phyloP scores from a whole-genome alignment of 2,113 vertebrate species.

The Lycocorax pyrrhopterus region DNA sequence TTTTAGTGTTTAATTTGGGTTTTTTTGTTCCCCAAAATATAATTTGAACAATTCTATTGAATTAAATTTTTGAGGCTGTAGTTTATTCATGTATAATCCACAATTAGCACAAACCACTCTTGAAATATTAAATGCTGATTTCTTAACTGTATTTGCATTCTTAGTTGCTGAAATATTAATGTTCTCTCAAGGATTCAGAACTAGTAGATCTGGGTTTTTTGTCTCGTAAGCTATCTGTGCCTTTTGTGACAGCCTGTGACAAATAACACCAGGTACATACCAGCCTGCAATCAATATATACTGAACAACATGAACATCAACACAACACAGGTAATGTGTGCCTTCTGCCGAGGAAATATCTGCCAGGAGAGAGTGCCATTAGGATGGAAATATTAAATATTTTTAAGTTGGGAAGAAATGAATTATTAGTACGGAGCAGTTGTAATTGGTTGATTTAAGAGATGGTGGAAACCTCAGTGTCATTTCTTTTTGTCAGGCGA shows the following conservation, averaged over 20 bases:
- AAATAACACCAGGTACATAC: rapidly evolving
- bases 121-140: neutral
- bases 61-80: neutral
- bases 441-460: neutral
- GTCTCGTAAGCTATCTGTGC: neutral
- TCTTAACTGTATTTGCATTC: neutral
- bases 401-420: neutral
- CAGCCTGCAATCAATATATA: neutral
- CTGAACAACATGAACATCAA: neutral
- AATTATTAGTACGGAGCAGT: neutral
- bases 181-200: neutral
- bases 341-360: neutral
- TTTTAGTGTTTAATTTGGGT: neutral
- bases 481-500: neutral
- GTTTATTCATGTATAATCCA: neutral
- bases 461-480: neutral
- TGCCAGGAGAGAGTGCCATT: neutral
- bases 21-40: neutral
- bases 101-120: neutral
- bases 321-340: neutral
- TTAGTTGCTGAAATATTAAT: neutral
- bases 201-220: neutral
- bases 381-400: neutral
- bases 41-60: neutral
- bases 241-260: neutral